Conservation (phyloP, 2,888 invertebrate genomes). For the Perizoma affinitatum region DNA sequence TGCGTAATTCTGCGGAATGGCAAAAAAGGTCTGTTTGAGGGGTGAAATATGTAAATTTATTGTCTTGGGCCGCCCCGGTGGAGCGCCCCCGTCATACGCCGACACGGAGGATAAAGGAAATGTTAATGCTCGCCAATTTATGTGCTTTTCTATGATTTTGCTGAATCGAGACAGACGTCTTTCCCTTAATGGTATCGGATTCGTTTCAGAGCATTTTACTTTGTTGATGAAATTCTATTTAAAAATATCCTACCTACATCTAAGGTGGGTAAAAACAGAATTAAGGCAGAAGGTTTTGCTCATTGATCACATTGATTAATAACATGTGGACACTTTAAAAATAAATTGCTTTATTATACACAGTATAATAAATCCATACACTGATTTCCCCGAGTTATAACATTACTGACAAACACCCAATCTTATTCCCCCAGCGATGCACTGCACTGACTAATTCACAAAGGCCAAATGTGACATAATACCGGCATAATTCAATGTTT, state of each 20-base stretch:
- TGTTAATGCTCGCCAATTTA: conserved; percentile 84
- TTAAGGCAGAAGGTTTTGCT: no score
- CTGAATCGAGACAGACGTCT: conserved; percentile 76
- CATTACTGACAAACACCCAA: conserved; percentile 67
- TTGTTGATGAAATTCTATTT: conserved; percentile 4
- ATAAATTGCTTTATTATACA: conserved; percentile 43
- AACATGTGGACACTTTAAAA: conserved; percentile 35
- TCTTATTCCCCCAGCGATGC: conserved; percentile 68
- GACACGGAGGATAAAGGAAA: conserved; percentile 84
- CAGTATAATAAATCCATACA: conserved; percentile 60
- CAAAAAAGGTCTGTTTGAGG: conserved; percentile 84
- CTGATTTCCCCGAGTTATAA: conserved; percentile 56
- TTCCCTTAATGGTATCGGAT: conserved; percentile 66
- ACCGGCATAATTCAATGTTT: conserved; percentile 84
- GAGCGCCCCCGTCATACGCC: conserved; percentile 81
- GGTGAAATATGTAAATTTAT: conserved; percentile 85
- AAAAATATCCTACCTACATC: not conserved
- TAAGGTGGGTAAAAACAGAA: no score
- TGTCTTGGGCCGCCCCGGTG: conserved; percentile 80
- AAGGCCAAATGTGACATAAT: conserved; percentile 85
- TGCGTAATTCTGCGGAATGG: conserved; percentile 84
- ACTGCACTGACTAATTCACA: conserved; percentile 76
- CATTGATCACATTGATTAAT: conserved; percentile 1
- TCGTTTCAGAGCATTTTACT: conserved; percentile 40
- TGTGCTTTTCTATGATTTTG: conserved; percentile 84